Conservation (phyloP, 2,797 vertebrate species). For the Diceros bicornis region DNA sequence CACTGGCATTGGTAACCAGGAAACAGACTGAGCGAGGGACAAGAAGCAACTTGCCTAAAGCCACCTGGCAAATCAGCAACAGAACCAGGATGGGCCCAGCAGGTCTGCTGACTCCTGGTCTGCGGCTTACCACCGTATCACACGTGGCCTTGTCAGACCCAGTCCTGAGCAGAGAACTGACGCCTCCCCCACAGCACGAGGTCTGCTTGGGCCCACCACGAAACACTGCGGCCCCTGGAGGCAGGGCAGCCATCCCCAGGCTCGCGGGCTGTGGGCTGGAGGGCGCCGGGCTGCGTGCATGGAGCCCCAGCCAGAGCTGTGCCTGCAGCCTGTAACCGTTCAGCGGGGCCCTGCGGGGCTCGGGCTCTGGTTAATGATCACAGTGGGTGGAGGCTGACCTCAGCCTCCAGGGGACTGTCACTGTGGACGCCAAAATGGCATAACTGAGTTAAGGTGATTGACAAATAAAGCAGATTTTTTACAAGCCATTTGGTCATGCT, state of each 20-base stretch:
- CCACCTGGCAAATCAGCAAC: neutral
- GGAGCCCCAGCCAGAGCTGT: neutral
- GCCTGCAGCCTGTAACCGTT: neutral
- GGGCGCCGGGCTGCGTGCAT: neutral
- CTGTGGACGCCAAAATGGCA: conserved; percentile 76
- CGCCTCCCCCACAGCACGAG: neutral
- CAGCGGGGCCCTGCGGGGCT: neutral
- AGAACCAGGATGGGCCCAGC: neutral
- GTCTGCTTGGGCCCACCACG: neutral
- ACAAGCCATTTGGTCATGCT: conserved; percentile 19
- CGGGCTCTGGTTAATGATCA: neutral
- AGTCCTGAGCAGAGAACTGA: conserved; percentile 58
- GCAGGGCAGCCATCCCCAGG: neutral
- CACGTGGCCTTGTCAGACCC: conserved; percentile 79
- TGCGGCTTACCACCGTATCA: conserved; percentile 44
- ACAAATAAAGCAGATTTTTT: conserved; percentile 81
- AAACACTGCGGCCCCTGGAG: neutral
- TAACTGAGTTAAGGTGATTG: conserved; percentile 75
- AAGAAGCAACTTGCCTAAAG: neutral
- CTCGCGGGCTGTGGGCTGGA: neutral
- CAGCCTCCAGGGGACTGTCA: conserved; percentile 76
- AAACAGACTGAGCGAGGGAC: neutral
- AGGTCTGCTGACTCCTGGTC: neutral
- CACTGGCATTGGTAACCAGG: neutral
- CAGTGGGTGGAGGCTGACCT: neutral